Base-by-base conservation (phyloP, 2,113 vertebrate genomes). In the Petaurus breviceps region DNA sequence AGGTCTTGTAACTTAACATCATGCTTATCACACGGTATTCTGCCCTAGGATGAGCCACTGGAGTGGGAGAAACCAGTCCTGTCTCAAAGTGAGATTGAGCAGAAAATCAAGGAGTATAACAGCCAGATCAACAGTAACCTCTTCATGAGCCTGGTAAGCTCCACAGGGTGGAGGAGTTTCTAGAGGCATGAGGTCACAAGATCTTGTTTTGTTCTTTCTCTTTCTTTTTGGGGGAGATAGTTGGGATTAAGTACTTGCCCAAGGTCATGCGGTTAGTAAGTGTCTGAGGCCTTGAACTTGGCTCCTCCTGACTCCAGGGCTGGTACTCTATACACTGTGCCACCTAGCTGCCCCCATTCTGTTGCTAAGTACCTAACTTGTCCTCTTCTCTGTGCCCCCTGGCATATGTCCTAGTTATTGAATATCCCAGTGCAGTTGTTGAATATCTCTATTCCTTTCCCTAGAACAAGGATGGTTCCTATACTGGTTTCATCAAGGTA, bases 401-500 rank as follows among this genome's bases (percentile, higher is more conserved):
- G 16, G 12, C 16, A 8, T 43, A n/a, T 43, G 16, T 77, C 16
- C 16, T 84, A 84, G 37, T 49, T 49, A 49, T 49, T 49, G 47
- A 49, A 49, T 19, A 43, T 22, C 26, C n/a, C 91, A 25, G 25
- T 49, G 84, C 50, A 51, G 50, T 8, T 77, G 57, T 89, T 46
- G 0, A 25, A 7, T 94, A 90, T 10, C 16, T 91, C 1, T 43
- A 84, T 94, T 96, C 94, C 52, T 12, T 49, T 61, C 96, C 96
- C 84, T 98, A 99, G 99, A 99, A 99, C 97, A 99, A 99, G 98
- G 99, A 99, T 0, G 99, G 99, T 77, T 99, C 99, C 46, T 99
- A 99, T 98, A 99, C 99, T 0, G 99, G 99, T 61, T 99, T 99
- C 98, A 99, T 99, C 97, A 99, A 99, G 97, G 99, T 99, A 95